Base-by-base conservation (phyloP, 1,140 invertebrate genomes). In the Pachyrhynchus sulphureomaculatus region DNA sequence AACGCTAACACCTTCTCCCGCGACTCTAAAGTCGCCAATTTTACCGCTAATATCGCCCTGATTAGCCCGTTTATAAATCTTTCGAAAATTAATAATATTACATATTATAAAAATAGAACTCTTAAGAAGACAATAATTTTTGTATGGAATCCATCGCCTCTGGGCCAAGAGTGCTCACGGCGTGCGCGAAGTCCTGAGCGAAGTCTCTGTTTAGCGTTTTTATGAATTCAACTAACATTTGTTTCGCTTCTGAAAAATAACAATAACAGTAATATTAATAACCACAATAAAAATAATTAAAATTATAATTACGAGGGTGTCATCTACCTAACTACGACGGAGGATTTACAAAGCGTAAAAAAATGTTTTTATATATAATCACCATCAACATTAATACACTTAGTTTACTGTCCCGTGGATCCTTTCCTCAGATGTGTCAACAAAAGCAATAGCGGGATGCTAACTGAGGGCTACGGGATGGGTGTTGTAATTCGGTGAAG, bases 191-290 rank as follows among this genome's bases (percentile, higher is more conserved):
- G 52, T 84, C 79, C 13, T 82, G 75, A 0, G 80, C 72, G 68
- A 86, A 87, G 62, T 85, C 81, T 58, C 73, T 72, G 17, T 81
- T 79, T 32, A 81, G 75, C 23, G 77, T 77, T 58, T 79, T 81
- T 9, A 85, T 62, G 39, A 86, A 80, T 23, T 81, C 78, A 10
- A 76, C 48, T 9, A 84, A 69, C 8, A 78, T 66, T 2, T 65
- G 68, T 71, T 77, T 80, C 0, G 77, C 75, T 68, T 82, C 82
- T 84, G 72, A 2, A 76, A 76, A 64, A 60, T 65, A 59, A 20
- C 34, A 13, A 62, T 61, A 64, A 68, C 47, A 20, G 57, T 42
- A 69, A 45, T 39, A 34, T 23, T 21, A 18, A 6, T 6, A 49
- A 33, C 13, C 3, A 29, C 29, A 23, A 36, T 34, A 15, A 39